phyloP scores from a whole-genome alignment of 2,888 invertebrate genomes.

The Catocala nupta region DNA sequence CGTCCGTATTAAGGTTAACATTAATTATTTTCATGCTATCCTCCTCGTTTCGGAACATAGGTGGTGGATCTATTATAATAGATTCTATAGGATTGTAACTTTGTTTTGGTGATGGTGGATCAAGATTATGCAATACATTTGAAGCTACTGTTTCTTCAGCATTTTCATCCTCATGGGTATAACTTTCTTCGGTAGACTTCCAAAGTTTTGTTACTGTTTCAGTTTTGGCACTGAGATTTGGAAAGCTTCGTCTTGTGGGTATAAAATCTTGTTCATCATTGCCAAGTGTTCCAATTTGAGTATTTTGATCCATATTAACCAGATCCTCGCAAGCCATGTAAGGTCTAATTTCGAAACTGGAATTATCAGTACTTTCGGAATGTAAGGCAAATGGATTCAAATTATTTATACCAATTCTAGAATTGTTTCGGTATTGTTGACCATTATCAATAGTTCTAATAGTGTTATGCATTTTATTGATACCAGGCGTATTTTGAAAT shows the following conservation, averaged over 20 bases:
- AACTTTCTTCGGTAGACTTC: constrained; percentile 81
- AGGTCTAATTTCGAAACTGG: constrained; percentile 85
- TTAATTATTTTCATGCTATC: constrained; percentile 79
- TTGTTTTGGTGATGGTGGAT: constrained; percentile 77
- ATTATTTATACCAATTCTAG: constrained; percentile 49
- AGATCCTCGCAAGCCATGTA: constrained; percentile 91
- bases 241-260: constrained; percentile 89
- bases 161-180: constrained; percentile 60
- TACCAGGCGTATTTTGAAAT: constrained; percentile 62
- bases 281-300: constrained; percentile 80
- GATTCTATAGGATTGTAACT: constrained; percentile 67
- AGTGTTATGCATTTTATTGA: constrained; percentile 45
- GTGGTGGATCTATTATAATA: constrained; percentile 86
- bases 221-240: constrained; percentile 86
- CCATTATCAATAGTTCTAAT: constrained; percentile 49
- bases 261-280: constrained; percentile 72
- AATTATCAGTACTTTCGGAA: constrained; percentile 88
- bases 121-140: constrained; percentile 70
- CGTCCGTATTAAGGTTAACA: constrained; percentile 74
- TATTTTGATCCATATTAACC: constrained; percentile 88
- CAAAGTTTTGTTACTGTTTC: constrained; percentile 73
- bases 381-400: constrained; percentile 76
- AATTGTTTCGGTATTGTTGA: constrained; percentile 53
- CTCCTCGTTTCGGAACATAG: constrained; percentile 87
- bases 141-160: constrained; percentile 56